Evolutionary conservation across 2,797 vertebrate species (phyloP).

Genomic region (Intellagama lesueurii): DNA sequence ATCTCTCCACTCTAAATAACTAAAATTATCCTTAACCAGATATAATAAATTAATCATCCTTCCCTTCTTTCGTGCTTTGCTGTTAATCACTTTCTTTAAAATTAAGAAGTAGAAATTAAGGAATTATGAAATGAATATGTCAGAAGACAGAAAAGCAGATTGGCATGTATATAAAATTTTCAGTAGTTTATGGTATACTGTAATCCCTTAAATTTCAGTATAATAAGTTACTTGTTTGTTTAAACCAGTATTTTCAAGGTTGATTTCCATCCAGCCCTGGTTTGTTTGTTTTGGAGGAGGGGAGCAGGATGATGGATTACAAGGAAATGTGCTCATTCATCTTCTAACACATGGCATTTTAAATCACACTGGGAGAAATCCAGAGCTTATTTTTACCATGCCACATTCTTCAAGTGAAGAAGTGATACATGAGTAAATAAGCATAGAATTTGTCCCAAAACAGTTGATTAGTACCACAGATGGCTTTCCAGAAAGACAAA

Average conservation of each 20-base stretch:
- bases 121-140: conserved; percentile 3
- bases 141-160: background rate
- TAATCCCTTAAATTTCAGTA: conserved; percentile 19
- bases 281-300: background rate
- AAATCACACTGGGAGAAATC: conserved; percentile 43
- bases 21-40: background rate
- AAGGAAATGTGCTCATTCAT: conserved; percentile 37
- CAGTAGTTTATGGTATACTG: background rate
- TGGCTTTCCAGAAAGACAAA: conserved; percentile 16
- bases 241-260: conserved; percentile 39
- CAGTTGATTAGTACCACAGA: conserved; percentile 23
- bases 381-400: background rate
- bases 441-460: conserved; percentile 18
- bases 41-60: background rate
- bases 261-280: conserved; percentile 25
- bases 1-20: background rate
- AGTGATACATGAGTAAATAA: conserved; percentile 25
- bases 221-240: conserved; percentile 25
- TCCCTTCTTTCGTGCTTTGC: background rate
- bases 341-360: conserved; percentile 44
- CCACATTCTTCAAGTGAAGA: conserved; percentile 24
- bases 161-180: background rate
- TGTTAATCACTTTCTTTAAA: background rate
- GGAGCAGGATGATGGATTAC: conserved; percentile 50
- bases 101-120: background rate